Percentiles rank a stretch among this genome's conserved stretches.
phyloP scores from a whole-genome alignment of 2,113 vertebrate species.

The Ellobius talpinus region DNA sequence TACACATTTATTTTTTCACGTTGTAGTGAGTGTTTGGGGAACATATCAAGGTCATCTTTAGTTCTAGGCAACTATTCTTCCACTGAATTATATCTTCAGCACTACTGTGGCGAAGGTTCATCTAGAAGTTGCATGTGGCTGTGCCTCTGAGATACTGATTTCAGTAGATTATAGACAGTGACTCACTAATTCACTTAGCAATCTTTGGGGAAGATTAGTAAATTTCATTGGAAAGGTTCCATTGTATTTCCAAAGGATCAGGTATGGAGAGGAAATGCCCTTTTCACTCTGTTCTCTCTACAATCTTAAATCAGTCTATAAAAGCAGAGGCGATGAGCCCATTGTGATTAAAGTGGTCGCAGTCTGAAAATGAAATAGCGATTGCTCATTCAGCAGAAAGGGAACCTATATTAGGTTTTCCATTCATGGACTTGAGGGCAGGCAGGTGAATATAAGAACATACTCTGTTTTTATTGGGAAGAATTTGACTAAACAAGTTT shows the following conservation, averaged over 20 bases:
- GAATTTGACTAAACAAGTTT: background rate
- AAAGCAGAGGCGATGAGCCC: background rate
- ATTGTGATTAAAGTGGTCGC: background rate
- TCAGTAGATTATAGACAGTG: background rate
- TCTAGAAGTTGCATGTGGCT: background rate
- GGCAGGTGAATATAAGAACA: background rate
- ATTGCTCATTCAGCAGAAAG: background rate
- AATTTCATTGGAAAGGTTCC: background rate
- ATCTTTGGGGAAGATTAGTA: background rate
- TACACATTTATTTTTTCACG: background rate
- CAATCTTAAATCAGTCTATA: background rate
- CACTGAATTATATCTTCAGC: background rate
- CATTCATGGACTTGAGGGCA: background rate
- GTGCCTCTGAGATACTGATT: background rate
- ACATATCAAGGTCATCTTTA: no score
- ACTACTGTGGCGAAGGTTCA: rapidly evolving
- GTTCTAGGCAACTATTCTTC: background rate
- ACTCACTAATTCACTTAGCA: background rate
- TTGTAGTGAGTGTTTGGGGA: background rate
- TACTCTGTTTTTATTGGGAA: background rate
- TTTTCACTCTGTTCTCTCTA: background rate
- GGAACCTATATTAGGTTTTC: background rate
- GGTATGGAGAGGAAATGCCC: no score
- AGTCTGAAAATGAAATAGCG: background rate
- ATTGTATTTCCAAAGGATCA: background rate